phyloP scores from a whole-genome alignment of 2,888 invertebrate species.

The Tubulanus polymorphus region DNA sequence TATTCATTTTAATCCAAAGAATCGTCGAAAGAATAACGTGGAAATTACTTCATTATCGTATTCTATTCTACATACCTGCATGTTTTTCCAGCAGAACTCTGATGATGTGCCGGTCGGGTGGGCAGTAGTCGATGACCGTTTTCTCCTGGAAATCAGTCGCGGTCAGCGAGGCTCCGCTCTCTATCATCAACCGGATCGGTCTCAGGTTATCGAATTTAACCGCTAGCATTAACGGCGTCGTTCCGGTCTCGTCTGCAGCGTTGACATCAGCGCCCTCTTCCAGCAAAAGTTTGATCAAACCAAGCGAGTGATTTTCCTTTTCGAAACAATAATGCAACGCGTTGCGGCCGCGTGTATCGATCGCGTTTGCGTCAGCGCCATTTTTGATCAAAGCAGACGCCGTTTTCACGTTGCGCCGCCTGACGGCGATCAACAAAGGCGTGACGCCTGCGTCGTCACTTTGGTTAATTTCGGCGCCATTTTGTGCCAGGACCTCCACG shows the following conservation, averaged over 20 bases:
- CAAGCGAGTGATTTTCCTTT: constrained; percentile 3
- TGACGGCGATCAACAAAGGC: constrained; percentile 24
- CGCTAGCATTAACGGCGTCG: constrained; percentile 15
- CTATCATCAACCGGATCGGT: constrained; percentile 21
- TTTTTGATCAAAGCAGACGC: constrained; percentile 3
- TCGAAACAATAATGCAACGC: constrained; percentile 11
- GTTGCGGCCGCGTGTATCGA: neutral
- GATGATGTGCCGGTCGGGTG: constrained; percentile 21
- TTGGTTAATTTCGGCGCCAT: constrained; percentile 19
- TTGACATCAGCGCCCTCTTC: constrained; percentile 5
- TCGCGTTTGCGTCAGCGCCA: constrained; percentile 1
- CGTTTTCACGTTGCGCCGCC: neutral
- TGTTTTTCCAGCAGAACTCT: constrained; percentile 21
- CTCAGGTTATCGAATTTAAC: constrained; percentile 4
- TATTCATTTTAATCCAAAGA: too few relatives aligned
- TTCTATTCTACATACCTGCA: constrained; percentile 15
- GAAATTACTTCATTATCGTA: neutral
- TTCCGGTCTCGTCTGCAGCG: constrained; percentile 12
- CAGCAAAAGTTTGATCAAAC: constrained; percentile 13
- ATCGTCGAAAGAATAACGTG: too few relatives aligned
- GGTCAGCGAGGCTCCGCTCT: constrained; percentile 25
- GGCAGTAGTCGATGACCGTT: constrained; percentile 26
- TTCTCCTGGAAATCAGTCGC: constrained; percentile 24
- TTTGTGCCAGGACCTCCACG: constrained; percentile 18
- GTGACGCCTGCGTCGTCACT: constrained; percentile 18